These are phyloP conservation scores for Portunus trituberculatus DNA, from an alignment of 1,140 invertebrate species.

Conservation along the genomic window DNA sequence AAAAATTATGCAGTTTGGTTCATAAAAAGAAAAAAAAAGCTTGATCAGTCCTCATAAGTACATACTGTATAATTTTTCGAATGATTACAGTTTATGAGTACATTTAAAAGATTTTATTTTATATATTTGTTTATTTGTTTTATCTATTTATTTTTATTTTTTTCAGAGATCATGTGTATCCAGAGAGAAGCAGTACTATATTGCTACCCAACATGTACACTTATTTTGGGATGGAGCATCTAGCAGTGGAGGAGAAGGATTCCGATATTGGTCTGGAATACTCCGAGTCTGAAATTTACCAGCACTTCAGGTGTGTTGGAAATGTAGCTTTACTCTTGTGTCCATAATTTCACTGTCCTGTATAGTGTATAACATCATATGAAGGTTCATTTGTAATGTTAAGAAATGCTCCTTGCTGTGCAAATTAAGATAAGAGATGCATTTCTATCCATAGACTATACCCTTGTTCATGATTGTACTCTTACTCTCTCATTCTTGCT, in stretches of 20 bases:
- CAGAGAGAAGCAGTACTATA: constrained; percentile 86
- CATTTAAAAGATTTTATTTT: background rate
- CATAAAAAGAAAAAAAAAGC: background rate
- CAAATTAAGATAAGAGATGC: too few relatives aligned
- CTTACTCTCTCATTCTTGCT: too few relatives aligned
- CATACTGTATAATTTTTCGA: background rate
- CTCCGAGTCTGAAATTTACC: constrained; percentile 89
- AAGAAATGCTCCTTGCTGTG: too few relatives aligned
- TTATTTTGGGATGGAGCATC: constrained; percentile 89
- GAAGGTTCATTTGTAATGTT: too few relatives aligned
- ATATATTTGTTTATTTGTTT: constrained; percentile 55
- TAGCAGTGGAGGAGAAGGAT: constrained; percentile 88
- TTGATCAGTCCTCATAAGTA: background rate
- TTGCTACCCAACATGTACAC: constrained; percentile 91
- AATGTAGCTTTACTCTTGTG: too few relatives aligned
- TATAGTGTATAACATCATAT: too few relatives aligned
- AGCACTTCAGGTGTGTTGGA: constrained; percentile 84
- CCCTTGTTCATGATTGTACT: too few relatives aligned
- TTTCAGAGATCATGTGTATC: constrained; percentile 88
- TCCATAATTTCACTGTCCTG: too few relatives aligned
- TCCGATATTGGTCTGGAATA: constrained; percentile 91
- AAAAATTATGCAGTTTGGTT: too few relatives aligned
- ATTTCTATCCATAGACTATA: too few relatives aligned
- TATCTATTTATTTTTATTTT: constrained; percentile 76
- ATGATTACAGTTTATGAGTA: background rate